A percentile compares a stretch with the other conserved stretches of the same genome.
Conservation (phyloP, 1,140 invertebrate genomes). For the Sminthurides bifidus region DNA sequence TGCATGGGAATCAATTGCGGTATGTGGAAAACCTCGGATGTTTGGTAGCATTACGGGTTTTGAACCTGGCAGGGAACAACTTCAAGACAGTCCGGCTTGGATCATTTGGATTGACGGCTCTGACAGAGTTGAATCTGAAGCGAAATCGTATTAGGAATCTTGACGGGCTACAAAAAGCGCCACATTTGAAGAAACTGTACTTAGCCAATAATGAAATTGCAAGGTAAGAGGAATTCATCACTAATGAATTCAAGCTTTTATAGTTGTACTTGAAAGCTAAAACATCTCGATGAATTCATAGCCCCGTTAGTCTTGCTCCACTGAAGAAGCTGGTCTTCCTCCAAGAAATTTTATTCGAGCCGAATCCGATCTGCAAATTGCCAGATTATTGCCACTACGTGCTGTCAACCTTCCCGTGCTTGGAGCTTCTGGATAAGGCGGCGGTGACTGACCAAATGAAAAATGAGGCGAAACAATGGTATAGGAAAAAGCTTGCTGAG, state of each 20-base stretch:
- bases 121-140: constrained; percentile 75
- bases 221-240: constrained; percentile 5
- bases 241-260: background rate
- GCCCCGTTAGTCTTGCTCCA: constrained; percentile 34
- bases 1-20: constrained; percentile 77
- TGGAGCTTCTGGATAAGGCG: constrained; percentile 25
- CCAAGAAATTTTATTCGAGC: constrained; percentile 33
- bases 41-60: constrained; percentile 61
- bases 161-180: constrained; percentile 63
- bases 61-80: constrained; percentile 83
- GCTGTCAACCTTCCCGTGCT: constrained; percentile 29
- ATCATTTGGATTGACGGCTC: constrained; percentile 57
- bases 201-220: constrained; percentile 74
- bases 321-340: constrained; percentile 27
- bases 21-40: constrained; percentile 49
- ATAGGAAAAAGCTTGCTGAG: constrained; percentile 17
- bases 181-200: constrained; percentile 67
- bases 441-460: constrained; percentile 21
- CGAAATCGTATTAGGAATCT: constrained; percentile 69
- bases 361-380: constrained; percentile 32
- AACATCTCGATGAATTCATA: background rate
- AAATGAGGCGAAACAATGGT: constrained; percentile 22
- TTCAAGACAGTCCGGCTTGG: constrained; percentile 59
- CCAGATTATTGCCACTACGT: constrained; percentile 32
- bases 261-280: background rate